Conservation (phyloP, 2,797 vertebrate species). For the Micropoecilia bifurca region DNA sequence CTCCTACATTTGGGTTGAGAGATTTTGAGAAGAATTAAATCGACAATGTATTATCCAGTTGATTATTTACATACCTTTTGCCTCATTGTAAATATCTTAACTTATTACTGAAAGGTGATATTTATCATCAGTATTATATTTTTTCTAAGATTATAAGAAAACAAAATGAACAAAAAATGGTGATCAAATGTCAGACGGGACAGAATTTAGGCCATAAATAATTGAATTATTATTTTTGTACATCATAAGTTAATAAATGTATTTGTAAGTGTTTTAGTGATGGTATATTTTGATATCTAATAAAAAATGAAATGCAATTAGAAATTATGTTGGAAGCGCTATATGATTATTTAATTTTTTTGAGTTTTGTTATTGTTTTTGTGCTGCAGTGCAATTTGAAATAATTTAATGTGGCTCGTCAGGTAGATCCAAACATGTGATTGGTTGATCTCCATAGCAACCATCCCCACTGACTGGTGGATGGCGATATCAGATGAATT, state of each 20-base stretch:
- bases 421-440: background rate
- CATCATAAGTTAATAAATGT: background rate
- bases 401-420: background rate
- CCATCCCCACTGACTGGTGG: background rate
- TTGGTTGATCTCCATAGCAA: background rate
- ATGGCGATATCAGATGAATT: background rate
- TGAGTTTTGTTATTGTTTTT: background rate
- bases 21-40: background rate
- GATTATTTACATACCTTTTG: background rate
- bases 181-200: background rate
- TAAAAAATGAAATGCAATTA: background rate
- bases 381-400: background rate
- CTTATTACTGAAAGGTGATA: background rate
- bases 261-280: background rate
- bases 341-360: background rate
- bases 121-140: background rate
- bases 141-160: background rate
- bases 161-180: background rate
- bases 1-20: background rate
- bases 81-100: background rate
- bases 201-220: background rate
- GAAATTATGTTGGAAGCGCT: background rate
- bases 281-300: background rate
- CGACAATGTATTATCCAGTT: background rate
- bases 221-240: background rate